Percentiles rank a stretch among this genome's conserved stretches.
These are phyloP conservation scores for Strongylocentrotus purpuratus DNA, from an alignment of 35 echinoderm and acorn worm species.

Conservation along the genomic window DNA sequence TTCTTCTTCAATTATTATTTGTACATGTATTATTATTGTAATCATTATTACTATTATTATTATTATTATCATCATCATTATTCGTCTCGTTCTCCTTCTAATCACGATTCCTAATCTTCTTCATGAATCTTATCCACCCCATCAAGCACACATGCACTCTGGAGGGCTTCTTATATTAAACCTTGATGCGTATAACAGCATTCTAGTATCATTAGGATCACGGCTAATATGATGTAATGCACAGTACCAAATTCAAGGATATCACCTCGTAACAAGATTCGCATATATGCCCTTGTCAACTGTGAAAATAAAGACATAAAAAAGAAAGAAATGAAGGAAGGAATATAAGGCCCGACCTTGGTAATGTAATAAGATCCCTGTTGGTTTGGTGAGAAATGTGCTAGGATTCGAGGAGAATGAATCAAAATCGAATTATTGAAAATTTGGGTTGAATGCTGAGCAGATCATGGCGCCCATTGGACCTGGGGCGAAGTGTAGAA, in stretches of 20 bases:
- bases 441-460: constrained; percentile 17
- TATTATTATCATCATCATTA: neutral
- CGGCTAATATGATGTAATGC: neutral
- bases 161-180: too few relatives aligned
- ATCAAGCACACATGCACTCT: too few relatives aligned
- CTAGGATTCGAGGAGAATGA: neutral
- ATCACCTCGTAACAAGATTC: neutral
- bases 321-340: neutral
- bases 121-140: neutral
- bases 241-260: neutral
- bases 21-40: neutral
- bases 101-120: too few relatives aligned
- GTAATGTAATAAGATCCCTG: constrained; percentile 1
- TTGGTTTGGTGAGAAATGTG: neutral
- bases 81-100: neutral
- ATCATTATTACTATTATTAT: neutral
- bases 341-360: neutral
- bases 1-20: neutral
- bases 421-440: constrained; percentile 45
- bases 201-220: neutral
- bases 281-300: neutral
- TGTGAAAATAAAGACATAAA: too few relatives aligned
- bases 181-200: neutral
- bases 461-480: constrained; percentile 2
- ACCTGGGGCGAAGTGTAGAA: neutral